Base-by-base conservation (phyloP, 2,888 invertebrate species). In the Lepidocyrtinus sp. region DNA sequence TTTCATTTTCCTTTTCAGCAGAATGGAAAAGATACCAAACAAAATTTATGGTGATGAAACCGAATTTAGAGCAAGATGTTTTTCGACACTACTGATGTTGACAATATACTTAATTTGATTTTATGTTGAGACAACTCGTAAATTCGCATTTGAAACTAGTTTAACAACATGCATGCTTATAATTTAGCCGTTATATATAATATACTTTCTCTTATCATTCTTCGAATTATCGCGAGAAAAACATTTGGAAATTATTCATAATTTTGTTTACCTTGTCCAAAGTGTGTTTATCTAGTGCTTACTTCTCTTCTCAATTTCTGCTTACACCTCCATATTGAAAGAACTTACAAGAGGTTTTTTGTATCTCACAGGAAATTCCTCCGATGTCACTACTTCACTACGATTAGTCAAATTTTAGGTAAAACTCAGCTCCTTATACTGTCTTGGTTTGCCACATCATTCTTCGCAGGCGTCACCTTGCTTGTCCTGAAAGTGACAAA, bases 401-500 rank as follows among this genome's bases (percentile, higher is more conserved):
- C n/a, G n/a, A n/a, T n/a, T n/a, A n/a, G n/a, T n/a, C n/a, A n/a
- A n/a, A n/a, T n/a, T n/a, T n/a, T n/a, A n/a, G n/a, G n/a, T n/a
- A n/a, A n/a, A n/a, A n/a, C n/a, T n/a, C n/a, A n/a, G n/a, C n/a
- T n/a, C n/a, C n/a, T n/a, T n/a, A n/a, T n/a, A n/a, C n/a, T n/a
- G n/a, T 36, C 12, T 36, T 36, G 36, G 63, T 25, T 22, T 63
- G 25, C 25, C 22, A 24, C 24, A 63, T 68, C 12, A 50, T 12
- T 22, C 36, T 17, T n/a, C 19, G 26, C 24, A 69, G 69, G 69
- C 69, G 69, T 69, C 45, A 69, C 45, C 69, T 69, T 19, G 36
- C 12, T 69, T 69, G 55, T 69, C 26, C 69, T 69, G 69, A 69
- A 69, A 69, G 55, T 63, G 24, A 63, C 22, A 63, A 21, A 24